Conservation (phyloP, 2,888 invertebrate genomes). For the Caenorhabditis afra region DNA sequence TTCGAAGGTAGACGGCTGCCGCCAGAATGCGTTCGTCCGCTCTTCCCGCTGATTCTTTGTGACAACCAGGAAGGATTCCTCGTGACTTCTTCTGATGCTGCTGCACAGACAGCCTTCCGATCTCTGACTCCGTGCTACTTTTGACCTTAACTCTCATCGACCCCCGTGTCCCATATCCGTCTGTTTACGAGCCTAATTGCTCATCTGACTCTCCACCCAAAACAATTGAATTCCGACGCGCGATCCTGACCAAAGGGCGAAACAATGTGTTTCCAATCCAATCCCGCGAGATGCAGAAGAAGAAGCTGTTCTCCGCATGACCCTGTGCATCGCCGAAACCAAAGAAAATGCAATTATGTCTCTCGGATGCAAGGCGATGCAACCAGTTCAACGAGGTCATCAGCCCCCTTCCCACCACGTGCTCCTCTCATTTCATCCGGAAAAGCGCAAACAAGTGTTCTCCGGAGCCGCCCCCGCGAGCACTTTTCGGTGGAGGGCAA, state of each 20-base stretch:
- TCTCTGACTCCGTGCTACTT: conserved; percentile 13
- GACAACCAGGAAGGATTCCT: conserved; percentile 6
- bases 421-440: conserved; percentile 7
- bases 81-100: not conserved
- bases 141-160: not conserved
- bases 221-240: conserved; percentile 11
- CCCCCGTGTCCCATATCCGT: conserved; percentile 5
- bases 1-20: too few relatives aligned
- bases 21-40: too few relatives aligned
- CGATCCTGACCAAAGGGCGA: conserved; percentile 6
- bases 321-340: conserved; percentile 22
- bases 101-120: not conserved
- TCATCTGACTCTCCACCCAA: conserved; percentile 13
- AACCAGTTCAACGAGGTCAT: conserved; percentile 38
- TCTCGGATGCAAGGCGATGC: not conserved
- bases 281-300: not conserved
- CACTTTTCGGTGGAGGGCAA: not conserved
- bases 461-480: not conserved
- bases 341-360: conserved; percentile 51
- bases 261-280: not conserved
- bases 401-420: conserved; percentile 13
- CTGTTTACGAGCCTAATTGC: conserved; percentile 43
- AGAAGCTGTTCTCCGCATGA: conserved; percentile 17
- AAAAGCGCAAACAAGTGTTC: not conserved
- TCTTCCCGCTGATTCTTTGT: not conserved